These are phyloP conservation scores for Cremastinae sp. DNA, from an alignment of 2,888 invertebrate species.

Conservation along the genomic window DNA sequence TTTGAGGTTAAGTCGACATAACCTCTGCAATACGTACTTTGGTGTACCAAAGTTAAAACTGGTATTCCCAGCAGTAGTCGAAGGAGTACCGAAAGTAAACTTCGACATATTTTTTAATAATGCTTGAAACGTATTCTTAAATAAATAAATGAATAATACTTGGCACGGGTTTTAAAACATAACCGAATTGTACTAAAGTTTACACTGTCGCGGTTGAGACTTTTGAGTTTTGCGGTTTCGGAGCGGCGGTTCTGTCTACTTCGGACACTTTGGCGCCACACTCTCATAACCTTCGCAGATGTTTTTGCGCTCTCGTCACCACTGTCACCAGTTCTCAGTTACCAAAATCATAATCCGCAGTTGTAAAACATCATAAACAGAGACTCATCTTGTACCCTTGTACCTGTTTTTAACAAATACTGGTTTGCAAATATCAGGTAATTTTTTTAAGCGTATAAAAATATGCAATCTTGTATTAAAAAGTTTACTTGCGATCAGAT, in stretches of 20 bases:
- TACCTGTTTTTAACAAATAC: no score
- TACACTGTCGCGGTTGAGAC: neutral
- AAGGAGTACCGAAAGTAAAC: slow-evolving; percentile 73
- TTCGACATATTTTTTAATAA: slow-evolving; percentile 66
- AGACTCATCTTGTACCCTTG: neutral
- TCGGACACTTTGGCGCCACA: neutral
- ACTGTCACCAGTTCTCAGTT: no score
- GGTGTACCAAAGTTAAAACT: slow-evolving; percentile 70
- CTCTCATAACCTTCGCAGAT: neutral
- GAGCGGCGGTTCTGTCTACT: neutral
- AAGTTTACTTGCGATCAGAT: no score
- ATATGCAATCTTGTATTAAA: no score
- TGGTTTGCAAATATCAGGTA: slow-evolving; percentile 21
- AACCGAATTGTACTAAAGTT: slow-evolving; percentile 1
- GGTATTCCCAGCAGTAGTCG: slow-evolving; percentile 66
- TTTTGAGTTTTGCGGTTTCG: slow-evolving; percentile 41
- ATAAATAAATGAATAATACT: slow-evolving; percentile 22
- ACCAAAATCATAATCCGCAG: neutral
- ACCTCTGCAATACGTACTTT: slow-evolving; percentile 69
- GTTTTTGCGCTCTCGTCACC: neutral
- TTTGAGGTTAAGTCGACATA: slow-evolving; percentile 58
- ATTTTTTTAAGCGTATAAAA: slow-evolving; percentile 7
- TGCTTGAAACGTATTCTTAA: neutral
- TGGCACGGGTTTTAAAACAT: slow-evolving; percentile 28
- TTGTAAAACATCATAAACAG: slow-evolving; percentile 9